A percentile compares a stretch with the other conserved stretches of the same genome.
These are phyloP conservation scores for Pteronura brasiliensis DNA, from an alignment of 2,113 vertebrate genomes.

Conservation along the genomic window DNA sequence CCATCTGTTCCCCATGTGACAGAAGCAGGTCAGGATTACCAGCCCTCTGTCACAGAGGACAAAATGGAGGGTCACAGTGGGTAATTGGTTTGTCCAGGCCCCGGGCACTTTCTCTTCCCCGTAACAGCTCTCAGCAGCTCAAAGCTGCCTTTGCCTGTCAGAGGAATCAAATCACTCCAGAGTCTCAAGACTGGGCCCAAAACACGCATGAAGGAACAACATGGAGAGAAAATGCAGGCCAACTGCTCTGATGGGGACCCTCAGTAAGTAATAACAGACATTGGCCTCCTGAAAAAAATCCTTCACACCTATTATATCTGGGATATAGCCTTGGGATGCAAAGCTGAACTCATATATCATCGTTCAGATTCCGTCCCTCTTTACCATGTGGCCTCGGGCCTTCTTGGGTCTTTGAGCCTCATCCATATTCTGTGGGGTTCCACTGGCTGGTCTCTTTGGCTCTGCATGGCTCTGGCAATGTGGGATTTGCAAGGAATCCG, in stretches of 20 bases:
- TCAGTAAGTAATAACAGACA: neutral
- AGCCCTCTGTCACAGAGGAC: neutral
- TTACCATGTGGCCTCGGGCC: neutral
- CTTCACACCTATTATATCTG: neutral
- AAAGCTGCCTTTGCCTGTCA: neutral
- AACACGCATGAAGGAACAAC: neutral
- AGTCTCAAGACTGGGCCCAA: neutral
- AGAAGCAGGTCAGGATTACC: neutral
- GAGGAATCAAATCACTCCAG: neutral
- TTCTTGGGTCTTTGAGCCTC: neutral
- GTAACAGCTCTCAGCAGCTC: neutral
- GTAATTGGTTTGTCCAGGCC: neutral
- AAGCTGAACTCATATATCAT: neutral
- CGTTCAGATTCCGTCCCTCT: neutral
- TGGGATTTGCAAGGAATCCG: neutral
- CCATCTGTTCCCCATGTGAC: neutral
- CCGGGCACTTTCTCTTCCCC: neutral
- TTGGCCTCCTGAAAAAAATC: slow-evolving; percentile 13
- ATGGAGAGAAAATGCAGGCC: neutral
- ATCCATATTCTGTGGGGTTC: neutral
- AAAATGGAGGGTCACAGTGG: neutral
- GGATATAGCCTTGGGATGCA: neutral
- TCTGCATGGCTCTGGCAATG: neutral
- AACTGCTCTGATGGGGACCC: neutral
- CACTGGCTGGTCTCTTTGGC: neutral